Conservation (phyloP, 2,888 invertebrate species). For the Schizaphis graminum region DNA sequence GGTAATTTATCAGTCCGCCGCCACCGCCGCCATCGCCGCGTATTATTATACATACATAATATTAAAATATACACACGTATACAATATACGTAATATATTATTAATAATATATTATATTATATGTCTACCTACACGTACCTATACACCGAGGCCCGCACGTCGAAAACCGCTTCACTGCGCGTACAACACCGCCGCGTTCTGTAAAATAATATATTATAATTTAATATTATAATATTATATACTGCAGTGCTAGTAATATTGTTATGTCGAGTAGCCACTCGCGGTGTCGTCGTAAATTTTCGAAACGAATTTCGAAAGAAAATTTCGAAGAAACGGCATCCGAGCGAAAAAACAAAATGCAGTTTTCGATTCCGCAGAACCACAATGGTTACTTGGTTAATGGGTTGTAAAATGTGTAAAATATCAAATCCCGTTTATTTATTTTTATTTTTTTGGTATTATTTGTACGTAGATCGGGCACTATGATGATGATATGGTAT, state of each 20-base stretch:
- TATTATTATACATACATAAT: neutral
- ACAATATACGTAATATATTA: neutral
- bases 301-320: neutral
- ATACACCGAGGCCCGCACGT: neutral
- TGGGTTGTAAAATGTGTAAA: neutral
- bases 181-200: neutral
- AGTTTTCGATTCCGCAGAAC: neutral
- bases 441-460: neutral
- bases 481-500: neutral
- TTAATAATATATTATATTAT: neutral
- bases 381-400: too few species aligned
- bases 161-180: neutral
- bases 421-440: neutral
- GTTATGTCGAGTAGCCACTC: neutral
- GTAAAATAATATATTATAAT: too few species aligned
- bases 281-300: neutral
- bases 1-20: slow-evolving; percentile 59
- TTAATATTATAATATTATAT: neutral
- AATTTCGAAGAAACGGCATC: neutral
- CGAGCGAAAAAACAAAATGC: neutral
- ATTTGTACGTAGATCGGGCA: neutral
- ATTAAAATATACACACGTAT: neutral
- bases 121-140: neutral
- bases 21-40: slow-evolving; percentile 19
- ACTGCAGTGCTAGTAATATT: neutral